phyloP scores from a whole-genome alignment of 2,113 vertebrate genomes.

The Erythrolamprus reginae region DNA sequence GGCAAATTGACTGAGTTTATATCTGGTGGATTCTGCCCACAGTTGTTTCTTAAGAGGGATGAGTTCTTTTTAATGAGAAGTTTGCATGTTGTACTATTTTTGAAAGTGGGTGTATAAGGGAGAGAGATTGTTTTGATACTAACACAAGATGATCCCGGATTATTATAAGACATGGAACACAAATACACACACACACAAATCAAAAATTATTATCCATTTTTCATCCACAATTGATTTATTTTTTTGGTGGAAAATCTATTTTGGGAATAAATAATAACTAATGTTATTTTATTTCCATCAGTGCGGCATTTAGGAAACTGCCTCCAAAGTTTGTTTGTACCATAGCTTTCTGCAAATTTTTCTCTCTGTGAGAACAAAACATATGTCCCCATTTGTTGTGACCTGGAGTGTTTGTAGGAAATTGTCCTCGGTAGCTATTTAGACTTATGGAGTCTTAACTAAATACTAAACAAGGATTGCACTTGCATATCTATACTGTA shows the following conservation, averaged over 20 bases:
- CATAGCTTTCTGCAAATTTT: background rate
- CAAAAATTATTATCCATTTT: background rate
- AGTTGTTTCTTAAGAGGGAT: background rate
- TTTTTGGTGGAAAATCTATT: background rate
- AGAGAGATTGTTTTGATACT: background rate
- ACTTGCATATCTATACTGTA: background rate
- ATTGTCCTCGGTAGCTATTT: background rate
- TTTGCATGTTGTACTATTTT: background rate
- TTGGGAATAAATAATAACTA: background rate
- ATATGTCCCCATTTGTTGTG: background rate
- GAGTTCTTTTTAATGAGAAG: background rate
- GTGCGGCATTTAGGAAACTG: background rate
- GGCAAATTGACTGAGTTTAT: background rate
- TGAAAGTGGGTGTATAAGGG: background rate
- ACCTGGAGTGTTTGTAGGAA: background rate
- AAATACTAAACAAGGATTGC: background rate
- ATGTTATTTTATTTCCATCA: background rate
- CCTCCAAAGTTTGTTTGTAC: background rate
- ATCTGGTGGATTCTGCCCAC: background rate
- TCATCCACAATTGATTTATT: background rate
- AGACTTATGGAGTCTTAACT: background rate
- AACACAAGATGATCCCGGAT: background rate
- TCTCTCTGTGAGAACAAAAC: background rate
- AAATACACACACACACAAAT: background rate
- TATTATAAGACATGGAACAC: background rate